phyloP scores from a whole-genome alignment of 2,888 invertebrate species.

The Synanthedon myopaeformis region DNA sequence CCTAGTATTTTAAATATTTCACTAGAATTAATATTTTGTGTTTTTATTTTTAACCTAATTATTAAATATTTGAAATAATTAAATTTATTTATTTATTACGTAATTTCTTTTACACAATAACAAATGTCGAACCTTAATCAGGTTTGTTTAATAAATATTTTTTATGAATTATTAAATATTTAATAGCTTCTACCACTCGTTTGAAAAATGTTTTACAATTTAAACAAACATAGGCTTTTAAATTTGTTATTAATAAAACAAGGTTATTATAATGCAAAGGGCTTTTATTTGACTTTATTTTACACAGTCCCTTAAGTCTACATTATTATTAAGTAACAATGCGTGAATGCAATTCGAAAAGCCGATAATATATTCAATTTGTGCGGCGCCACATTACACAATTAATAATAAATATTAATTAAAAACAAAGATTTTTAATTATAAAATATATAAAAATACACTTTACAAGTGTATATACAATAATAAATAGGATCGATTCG shows the following conservation, averaged over 20 bases:
- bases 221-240: too few species aligned
- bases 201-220: too few species aligned
- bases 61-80: too few species aligned
- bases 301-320: conserved; percentile 58
- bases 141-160: too few species aligned
- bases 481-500: conserved; percentile 15
- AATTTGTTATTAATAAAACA: too few species aligned
- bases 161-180: too few species aligned
- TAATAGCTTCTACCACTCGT: too few species aligned
- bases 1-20: conserved; percentile 21
- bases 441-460: conserved; percentile 19
- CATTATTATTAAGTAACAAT: conserved; percentile 61
- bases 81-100: too few species aligned
- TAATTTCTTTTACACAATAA: too few species aligned
- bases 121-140: too few species aligned
- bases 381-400: conserved; percentile 36
- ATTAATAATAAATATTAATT: conserved; percentile 20
- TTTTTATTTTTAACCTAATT: not conserved
- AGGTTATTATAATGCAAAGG: conserved; percentile 44
- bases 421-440: conserved; percentile 25
- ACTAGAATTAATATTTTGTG: not conserved
- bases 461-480: conserved; percentile 2
- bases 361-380: conserved; percentile 20
- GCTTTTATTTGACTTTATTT: conserved; percentile 54
- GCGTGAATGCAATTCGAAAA: conserved; percentile 49